Base-by-base conservation (phyloP, 2,797 vertebrate species). In the Gallinago nigripennis region DNA sequence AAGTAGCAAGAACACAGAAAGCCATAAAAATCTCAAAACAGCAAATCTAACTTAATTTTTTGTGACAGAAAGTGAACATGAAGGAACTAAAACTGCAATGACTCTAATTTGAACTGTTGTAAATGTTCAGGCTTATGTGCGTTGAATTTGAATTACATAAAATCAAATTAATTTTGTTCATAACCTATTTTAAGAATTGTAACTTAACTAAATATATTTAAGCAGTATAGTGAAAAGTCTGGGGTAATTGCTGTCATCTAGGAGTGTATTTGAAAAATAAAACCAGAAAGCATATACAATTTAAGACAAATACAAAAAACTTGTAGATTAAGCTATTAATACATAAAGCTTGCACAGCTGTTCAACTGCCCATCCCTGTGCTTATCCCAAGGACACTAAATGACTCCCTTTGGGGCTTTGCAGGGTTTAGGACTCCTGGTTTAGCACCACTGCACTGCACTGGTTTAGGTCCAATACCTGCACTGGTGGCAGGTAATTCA, bases 11-110 rank as follows among this genome's bases (percentile, higher is more conserved):
- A 92, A 48, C 77, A 94, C 71, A 94, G 81, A 82, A 76, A 75
- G 33, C 10, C 78, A 83, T 92, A 94, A 93, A 90, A 89, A 73
- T 79, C 88, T 91, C 64, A 85, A 93, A 97, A 33, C 68, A 95
- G 43, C 33, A 82, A 80, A 77, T 92, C 20, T 86, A 90, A 92
- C 63, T 63, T 93, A 95, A 96, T 97, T 91, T 93, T 75, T 94
- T 95, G 27, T 91, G 94, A 95, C 93, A 94, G 78, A 93, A 97
- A 92, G 41, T 3, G 3, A 88, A 93, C 73, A 83, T 61, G 81
- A 89, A 96, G 76, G 82, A 92, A 96, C 91, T 92, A 94, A 92
- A 93, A 73, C 33, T 75, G 53, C 64, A 68, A 15, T 72, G 57
- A 79, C 51, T 79, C 24, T 90, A 89, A 92, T 94, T 65, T 68